phyloP scores from a whole-genome alignment of 2,797 vertebrate species.

The Pagetopsis macropterus region DNA sequence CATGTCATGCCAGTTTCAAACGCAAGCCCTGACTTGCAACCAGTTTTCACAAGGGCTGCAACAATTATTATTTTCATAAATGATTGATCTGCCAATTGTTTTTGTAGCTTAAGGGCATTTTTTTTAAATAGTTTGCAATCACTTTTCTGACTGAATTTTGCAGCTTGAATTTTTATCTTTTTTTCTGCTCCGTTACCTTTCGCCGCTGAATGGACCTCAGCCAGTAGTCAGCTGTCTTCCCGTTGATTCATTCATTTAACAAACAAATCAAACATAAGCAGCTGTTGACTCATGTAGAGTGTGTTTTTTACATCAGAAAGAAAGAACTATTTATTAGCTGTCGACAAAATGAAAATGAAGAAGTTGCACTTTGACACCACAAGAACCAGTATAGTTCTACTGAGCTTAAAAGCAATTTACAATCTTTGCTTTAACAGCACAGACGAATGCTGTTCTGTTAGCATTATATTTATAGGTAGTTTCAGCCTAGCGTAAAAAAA shows the following conservation, averaged over 20 bases:
- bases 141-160: too few relatives aligned
- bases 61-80: too few relatives aligned
- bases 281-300: neutral
- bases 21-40: slow-evolving; percentile 1
- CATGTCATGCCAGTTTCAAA: slow-evolving; percentile 29
- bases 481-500: slow-evolving; percentile 17
- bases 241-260: slow-evolving; percentile 15
- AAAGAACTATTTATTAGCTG: slow-evolving; percentile 28
- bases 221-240: slow-evolving; percentile 10
- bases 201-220: slow-evolving; percentile 32
- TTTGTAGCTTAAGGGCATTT: too few relatives aligned
- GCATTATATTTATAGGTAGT: slow-evolving; percentile 46
- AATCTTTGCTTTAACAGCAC: slow-evolving; percentile 6
- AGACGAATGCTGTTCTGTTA: slow-evolving; percentile 43
- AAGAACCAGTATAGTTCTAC: neutral
- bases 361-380: slow-evolving; percentile 43
- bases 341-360: slow-evolving; percentile 18
- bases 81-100: too few relatives aligned
- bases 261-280: slow-evolving; percentile 1
- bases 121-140: too few relatives aligned
- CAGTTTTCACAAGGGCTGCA: neutral
- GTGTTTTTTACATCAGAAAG: neutral
- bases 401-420: slow-evolving; percentile 16
- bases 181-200: slow-evolving; percentile 12
- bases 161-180: neutral